Conservation (phyloP, 2,888 invertebrate genomes). For the Agriopis marginaria region DNA sequence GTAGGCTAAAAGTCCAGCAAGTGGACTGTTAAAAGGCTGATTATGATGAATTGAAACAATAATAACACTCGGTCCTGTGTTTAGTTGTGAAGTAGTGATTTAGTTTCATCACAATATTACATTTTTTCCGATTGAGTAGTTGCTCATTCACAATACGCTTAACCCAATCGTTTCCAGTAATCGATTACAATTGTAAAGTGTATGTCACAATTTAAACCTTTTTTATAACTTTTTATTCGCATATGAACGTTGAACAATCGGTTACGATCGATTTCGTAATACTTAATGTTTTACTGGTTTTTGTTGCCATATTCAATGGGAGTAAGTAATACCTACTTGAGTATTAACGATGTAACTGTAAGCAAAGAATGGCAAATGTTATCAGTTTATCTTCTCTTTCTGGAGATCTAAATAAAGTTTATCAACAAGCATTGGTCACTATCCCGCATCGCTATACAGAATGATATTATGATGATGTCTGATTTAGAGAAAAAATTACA, state of each 20-base stretch:
- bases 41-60: background rate
- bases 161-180: constrained; percentile 18
- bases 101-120: constrained; percentile 14
- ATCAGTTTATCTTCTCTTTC: constrained; percentile 24
- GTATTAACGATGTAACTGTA: constrained; percentile 2
- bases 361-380: constrained; percentile 13
- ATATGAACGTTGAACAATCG: constrained; percentile 24
- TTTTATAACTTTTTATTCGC: constrained; percentile 31
- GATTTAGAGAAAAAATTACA: too few relatives aligned
- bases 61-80: background rate
- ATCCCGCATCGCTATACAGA: constrained; percentile 30
- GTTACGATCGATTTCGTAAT: constrained; percentile 15
- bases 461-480: background rate
- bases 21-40: too few relatives aligned
- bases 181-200: constrained; percentile 13
- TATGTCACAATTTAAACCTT: constrained; percentile 25
- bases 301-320: background rate
- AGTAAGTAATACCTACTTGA: background rate
- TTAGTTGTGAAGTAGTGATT: background rate
- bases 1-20: too few relatives aligned
- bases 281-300: background rate
- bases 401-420: constrained; percentile 28
- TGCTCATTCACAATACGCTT: constrained; percentile 20
- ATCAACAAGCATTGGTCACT: constrained; percentile 29
- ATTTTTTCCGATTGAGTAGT: constrained; percentile 22